Percentiles rank a stretch among this genome's conserved stretches.
Evolutionary conservation across 1,140 invertebrate species (phyloP).

Genomic region (Penaeus indicus): DNA sequence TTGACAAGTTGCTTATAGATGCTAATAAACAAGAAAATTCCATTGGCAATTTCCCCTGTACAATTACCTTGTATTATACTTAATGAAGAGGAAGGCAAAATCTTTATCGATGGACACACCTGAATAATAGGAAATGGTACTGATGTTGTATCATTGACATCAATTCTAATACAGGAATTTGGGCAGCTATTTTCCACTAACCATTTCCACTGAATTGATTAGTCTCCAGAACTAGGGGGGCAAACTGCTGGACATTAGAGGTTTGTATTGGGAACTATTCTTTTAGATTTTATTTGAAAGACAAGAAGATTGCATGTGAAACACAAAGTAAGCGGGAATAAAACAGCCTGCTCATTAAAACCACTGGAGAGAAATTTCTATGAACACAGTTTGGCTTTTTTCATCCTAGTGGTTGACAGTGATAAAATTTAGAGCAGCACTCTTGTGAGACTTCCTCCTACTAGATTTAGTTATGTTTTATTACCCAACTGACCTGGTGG

Average conservation of each 20-base stretch:
- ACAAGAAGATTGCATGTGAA: constrained; percentile 64
- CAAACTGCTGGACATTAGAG: constrained; percentile 62
- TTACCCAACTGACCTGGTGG: constrained; percentile 64
- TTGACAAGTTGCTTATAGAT: constrained; percentile 43
- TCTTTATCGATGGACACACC: constrained; percentile 60
- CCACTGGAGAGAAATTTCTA: constrained; percentile 57
- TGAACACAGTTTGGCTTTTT: constrained; percentile 35
- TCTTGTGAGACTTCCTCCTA: constrained; percentile 63
- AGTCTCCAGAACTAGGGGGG: constrained; percentile 64
- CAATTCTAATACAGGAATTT: constrained; percentile 62
- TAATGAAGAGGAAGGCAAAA: constrained; percentile 62
- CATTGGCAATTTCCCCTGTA: constrained; percentile 62
- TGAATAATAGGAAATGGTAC: constrained; percentile 63
- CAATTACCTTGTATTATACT: constrained; percentile 59
- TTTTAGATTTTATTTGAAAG: constrained; percentile 60
- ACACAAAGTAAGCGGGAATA: constrained; percentile 63
- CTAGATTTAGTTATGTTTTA: constrained; percentile 63
- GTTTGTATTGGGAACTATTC: constrained; percentile 61
- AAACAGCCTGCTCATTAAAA: constrained; percentile 64
- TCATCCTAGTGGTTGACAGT: constrained; percentile 58
- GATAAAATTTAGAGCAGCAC: constrained; percentile 63
- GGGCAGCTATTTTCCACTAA: constrained; percentile 63
- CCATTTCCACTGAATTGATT: constrained; percentile 63
- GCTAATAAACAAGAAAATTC: constrained; percentile 62
- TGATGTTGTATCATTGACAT: constrained; percentile 58